Conservation (phyloP, 2,113 vertebrate genomes). For the Galemys pyrenaicus region DNA sequence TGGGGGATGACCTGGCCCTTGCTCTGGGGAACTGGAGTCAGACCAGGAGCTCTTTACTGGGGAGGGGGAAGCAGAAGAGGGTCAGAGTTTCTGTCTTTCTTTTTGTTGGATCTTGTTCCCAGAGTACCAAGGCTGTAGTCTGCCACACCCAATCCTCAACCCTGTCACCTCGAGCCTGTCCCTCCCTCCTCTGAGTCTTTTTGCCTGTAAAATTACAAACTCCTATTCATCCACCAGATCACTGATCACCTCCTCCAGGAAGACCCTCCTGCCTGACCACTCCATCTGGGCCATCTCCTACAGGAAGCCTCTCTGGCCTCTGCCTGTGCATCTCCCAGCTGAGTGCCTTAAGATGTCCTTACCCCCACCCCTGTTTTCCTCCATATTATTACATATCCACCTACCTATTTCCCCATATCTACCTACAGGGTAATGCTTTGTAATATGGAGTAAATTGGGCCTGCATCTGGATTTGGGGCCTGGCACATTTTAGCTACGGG, state of each 20-base stretch:
- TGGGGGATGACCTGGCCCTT: no score
- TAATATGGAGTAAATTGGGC: no score
- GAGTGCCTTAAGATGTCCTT: neutral
- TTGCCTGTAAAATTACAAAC: neutral
- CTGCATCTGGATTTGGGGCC: neutral
- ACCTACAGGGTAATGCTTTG: no score
- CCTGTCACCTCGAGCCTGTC: neutral
- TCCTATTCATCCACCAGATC: no score
- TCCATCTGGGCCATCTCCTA: neutral
- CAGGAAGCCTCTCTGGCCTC: neutral
- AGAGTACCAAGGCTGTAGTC: neutral
- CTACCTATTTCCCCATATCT: no score
- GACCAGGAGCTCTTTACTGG: neutral
- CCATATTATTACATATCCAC: rapidly evolving
- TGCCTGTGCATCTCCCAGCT: neutral
- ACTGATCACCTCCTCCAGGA: neutral
- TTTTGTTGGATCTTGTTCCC: neutral
- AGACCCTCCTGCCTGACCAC: neutral
- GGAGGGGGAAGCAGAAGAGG: no score
- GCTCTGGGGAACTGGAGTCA: no score
- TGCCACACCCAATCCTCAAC: neutral
- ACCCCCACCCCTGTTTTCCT: rapidly evolving
- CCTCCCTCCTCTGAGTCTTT: neutral
- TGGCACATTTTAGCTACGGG: neutral
- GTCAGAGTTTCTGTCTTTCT: neutral